A percentile compares a stretch with the other conserved stretches of the same genome.
Conservation (phyloP, 2,797 vertebrate species). For the Eulemur mongoz region DNA sequence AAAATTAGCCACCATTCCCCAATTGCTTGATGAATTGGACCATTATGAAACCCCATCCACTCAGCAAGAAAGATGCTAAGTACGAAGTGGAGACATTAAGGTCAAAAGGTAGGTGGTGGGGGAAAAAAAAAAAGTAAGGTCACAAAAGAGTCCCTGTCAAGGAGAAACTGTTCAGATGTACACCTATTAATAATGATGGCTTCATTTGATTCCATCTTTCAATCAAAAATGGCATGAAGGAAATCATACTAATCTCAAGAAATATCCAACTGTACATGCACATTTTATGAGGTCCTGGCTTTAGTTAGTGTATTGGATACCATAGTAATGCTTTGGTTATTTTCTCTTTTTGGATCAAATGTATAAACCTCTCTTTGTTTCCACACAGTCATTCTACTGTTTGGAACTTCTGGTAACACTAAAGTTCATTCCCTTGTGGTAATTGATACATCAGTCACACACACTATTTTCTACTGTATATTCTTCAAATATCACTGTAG, state of each 20-base stretch:
- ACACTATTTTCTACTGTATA: conserved; percentile 8
- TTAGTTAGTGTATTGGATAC: not conserved
- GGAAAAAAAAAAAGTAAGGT: not conserved
- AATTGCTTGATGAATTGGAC: not conserved
- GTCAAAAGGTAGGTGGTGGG: not conserved
- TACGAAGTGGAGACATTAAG: not conserved
- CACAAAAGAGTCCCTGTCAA: not conserved
- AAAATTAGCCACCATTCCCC: not conserved
- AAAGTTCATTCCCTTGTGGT: conserved; percentile 48
- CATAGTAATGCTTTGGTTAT: not conserved
- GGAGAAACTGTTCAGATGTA: conserved; percentile 22
- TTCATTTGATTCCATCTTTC: conserved; percentile 65
- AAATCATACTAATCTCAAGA: conserved; percentile 55
- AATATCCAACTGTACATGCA: conserved; percentile 27
- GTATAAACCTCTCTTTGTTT: conserved; percentile 59
- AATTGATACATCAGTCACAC: conserved; percentile 52
- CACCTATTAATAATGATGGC: conserved; percentile 40
- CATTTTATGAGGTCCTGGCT: conserved; percentile 60
- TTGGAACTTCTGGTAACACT: conserved; percentile 49
- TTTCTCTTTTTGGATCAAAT: conserved; percentile 45
- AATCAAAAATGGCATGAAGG: conserved; percentile 39
- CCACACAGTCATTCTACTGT: conserved; percentile 53
- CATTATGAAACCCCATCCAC: not conserved
- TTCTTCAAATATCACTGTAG: conserved; percentile 1
- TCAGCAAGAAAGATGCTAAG: not conserved